phyloP scores from a whole-genome alignment of 1,140 invertebrate species.

The Cecropterus lyciades region DNA sequence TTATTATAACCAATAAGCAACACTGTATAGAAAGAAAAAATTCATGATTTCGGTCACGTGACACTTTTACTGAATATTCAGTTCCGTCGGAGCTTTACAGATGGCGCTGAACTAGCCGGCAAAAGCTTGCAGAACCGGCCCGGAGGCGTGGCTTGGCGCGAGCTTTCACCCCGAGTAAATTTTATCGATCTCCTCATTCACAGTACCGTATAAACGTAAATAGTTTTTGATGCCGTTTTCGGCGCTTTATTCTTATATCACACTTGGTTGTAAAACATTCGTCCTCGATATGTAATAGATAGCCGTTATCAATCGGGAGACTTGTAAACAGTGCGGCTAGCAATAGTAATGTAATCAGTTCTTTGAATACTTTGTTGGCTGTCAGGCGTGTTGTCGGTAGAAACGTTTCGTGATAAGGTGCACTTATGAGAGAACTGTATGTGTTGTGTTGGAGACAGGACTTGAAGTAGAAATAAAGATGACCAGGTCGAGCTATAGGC shows the following conservation, averaged over 20 bases:
- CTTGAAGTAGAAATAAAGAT: slow-evolving; percentile 49
- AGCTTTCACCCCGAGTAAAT: slow-evolving; percentile 73
- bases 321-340: slow-evolving; percentile 46
- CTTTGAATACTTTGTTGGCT: slow-evolving; percentile 46
- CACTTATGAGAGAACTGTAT: slow-evolving; percentile 37
- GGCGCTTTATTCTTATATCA: slow-evolving; percentile 55
- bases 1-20: not conserved
- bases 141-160: slow-evolving; percentile 59
- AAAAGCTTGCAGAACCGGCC: slow-evolving; percentile 59
- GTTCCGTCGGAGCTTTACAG: slow-evolving; percentile 45
- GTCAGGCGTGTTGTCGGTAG: slow-evolving; percentile 54
- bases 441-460: slow-evolving; percentile 32
- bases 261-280: slow-evolving; percentile 39
- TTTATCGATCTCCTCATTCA: slow-evolving; percentile 70
- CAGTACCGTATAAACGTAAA: slow-evolving; percentile 53
- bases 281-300: slow-evolving; percentile 47
- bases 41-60: slow-evolving; percentile 8
- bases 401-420: slow-evolving; percentile 43
- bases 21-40: not conserved
- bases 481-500: slow-evolving; percentile 75
- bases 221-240: slow-evolving; percentile 59
- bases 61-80: slow-evolving; percentile 28
- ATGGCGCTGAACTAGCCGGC: slow-evolving; percentile 53
- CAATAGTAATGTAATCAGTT: slow-evolving; percentile 61
- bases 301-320: slow-evolving; percentile 51